These are phyloP conservation scores for Pemphigus obesinymphae DNA, from an alignment of 1,140 invertebrate species.

Conservation along the genomic window DNA sequence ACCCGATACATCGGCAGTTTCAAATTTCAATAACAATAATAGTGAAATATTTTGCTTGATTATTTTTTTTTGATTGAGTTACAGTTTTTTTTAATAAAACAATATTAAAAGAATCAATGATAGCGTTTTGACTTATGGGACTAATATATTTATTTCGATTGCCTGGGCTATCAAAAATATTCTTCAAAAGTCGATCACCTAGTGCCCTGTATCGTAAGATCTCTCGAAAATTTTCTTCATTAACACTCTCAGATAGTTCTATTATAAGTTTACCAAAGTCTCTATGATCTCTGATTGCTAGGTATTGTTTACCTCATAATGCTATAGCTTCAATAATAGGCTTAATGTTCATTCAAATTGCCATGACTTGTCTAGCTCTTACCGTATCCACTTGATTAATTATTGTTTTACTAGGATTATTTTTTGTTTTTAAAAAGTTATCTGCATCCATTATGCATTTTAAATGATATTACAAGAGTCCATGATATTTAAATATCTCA, in stretches of 20 bases:
- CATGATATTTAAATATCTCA: neutral
- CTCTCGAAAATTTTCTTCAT: neutral
- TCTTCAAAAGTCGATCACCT: neutral
- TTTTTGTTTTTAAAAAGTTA: neutral
- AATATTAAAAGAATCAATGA: neutral
- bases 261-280: neutral
- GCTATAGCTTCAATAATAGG: neutral
- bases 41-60: too few species aligned
- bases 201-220: neutral
- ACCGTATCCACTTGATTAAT: neutral
- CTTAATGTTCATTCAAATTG: neutral
- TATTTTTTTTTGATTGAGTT: neutral
- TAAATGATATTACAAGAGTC: neutral
- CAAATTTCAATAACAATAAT: too few species aligned
- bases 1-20: too few species aligned
- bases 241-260: neutral
- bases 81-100: neutral
- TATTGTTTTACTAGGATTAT: neutral
- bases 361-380: neutral
- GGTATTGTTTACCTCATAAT: neutral
- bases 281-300: neutral
- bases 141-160: neutral
- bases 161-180: neutral
- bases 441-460: neutral
- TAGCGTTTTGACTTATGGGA: neutral